phyloP scores from a whole-genome alignment of 2,797 vertebrate genomes.

The Intellagama lesueurii region DNA sequence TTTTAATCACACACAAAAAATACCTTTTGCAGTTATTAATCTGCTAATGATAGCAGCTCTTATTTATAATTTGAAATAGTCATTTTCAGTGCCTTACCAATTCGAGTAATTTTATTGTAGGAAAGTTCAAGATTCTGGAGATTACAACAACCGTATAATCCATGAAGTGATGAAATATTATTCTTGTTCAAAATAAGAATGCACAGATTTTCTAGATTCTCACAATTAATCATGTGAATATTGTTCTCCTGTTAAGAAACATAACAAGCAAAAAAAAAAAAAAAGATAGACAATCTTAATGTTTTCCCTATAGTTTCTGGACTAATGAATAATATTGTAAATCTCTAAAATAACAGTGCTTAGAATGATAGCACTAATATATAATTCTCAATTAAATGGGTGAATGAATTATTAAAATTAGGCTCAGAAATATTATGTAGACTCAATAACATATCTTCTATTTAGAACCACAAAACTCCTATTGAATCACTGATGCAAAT shows the following conservation, averaged over 20 bases:
- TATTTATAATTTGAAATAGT: constrained; percentile 13
- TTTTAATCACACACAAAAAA: constrained; percentile 12
- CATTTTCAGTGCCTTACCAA: constrained; percentile 82
- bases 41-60: background rate
- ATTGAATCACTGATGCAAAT: background rate
- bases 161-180: constrained; percentile 87
- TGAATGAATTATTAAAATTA: background rate
- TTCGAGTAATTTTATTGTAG: constrained; percentile 89
- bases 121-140: constrained; percentile 89
- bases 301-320: background rate
- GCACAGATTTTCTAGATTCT: constrained; percentile 83
- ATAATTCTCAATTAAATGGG: background rate
- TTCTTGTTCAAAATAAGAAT: constrained; percentile 88
- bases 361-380: background rate
- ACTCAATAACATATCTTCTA: background rate
- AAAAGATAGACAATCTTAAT: background rate
- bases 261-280: constrained; percentile 27
- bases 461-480: background rate
- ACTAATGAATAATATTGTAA: background rate
- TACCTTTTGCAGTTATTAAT: background rate
- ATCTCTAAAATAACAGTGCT: background rate
- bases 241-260: constrained; percentile 85
- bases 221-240: constrained; percentile 87
- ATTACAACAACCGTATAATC: constrained; percentile 85
- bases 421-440: background rate